phyloP scores from a whole-genome alignment of 2,797 vertebrate species.

The Toxotes lorentzi region DNA sequence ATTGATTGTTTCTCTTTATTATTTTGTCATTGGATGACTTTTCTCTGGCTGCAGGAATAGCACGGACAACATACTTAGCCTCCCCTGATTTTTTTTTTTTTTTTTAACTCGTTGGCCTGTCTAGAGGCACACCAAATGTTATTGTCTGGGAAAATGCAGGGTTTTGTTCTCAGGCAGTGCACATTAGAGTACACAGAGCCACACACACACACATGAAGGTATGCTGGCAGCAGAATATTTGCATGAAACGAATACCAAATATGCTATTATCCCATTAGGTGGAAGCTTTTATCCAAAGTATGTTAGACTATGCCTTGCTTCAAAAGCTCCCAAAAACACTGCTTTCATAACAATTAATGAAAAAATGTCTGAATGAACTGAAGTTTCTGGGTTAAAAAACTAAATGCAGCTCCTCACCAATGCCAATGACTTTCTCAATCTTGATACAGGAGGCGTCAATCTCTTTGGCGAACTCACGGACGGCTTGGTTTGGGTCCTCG shows the following conservation, averaged over 20 bases:
- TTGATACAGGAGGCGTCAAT: conserved; percentile 98
- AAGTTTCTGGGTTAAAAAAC: conserved; percentile 1
- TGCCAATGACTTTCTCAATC: conserved; percentile 99
- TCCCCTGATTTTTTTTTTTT: conserved; percentile 19
- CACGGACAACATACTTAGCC: conserved; percentile 66
- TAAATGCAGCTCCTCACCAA: conserved; percentile 86
- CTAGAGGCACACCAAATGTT: conserved; percentile 34
- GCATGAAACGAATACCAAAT: conserved; percentile 34
- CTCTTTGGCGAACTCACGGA: conserved; percentile 98
- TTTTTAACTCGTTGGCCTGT: conserved; percentile 37
- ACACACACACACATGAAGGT: not conserved
- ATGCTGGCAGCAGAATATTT: conserved; percentile 18
- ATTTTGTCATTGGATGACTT: conserved; percentile 83
- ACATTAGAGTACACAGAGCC: not conserved
- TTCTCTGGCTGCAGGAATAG: conserved; percentile 66
- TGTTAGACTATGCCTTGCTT: not conserved
- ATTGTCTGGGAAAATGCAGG: conserved; percentile 13
- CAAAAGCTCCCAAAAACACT: not conserved
- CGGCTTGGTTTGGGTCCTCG: conserved; percentile 98
- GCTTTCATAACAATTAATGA: conserved; percentile 3
- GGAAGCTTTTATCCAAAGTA: conserved; percentile 39
- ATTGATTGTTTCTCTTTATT: conserved; percentile 83
- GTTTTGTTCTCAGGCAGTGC: conserved; percentile 22
- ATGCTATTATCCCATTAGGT: conserved; percentile 22
- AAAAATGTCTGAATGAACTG: not conserved